Percentiles rank a stretch among this genome's conserved stretches.
Conservation (phyloP, 1,140 invertebrate genomes). For the Uloborus diversus region DNA sequence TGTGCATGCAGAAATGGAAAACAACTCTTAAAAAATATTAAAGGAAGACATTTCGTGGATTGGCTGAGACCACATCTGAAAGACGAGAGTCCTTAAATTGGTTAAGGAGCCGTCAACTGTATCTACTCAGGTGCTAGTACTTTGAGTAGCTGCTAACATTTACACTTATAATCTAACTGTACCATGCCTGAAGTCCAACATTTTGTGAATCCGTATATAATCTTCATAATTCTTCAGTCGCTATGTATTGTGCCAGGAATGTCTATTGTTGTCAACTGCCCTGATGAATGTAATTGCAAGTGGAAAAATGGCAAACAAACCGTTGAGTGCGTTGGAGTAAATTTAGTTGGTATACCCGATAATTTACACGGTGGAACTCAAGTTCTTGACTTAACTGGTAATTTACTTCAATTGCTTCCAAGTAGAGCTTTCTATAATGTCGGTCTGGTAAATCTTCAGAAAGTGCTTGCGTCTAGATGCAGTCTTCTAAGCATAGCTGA, state of each 20-base stretch:
- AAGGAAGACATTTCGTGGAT: too few relatives aligned
- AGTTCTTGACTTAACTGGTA: conserved; percentile 86
- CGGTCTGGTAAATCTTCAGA: conserved; percentile 84
- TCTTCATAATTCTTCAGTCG: background rate
- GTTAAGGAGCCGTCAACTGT: background rate
- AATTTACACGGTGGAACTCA: conserved; percentile 86
- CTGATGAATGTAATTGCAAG: conserved; percentile 81
- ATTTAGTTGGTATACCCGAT: conserved; percentile 81
- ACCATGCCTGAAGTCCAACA: conserved; percentile 34
- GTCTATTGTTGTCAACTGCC: conserved; percentile 69
- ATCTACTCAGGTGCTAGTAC: background rate
- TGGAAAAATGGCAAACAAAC: conserved; percentile 92
- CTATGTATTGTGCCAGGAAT: background rate
- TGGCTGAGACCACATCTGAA: too few relatives aligned
- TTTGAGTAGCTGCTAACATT: background rate
- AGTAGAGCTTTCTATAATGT: conserved; percentile 81
- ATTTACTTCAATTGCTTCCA: conserved; percentile 82
- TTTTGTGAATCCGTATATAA: conserved; percentile 4
- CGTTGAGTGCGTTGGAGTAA: conserved; percentile 84
- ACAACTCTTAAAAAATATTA: too few relatives aligned
- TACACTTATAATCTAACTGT: background rate
- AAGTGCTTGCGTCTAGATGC: conserved; percentile 82
- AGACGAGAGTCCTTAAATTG: background rate
- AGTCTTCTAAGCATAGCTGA: conserved; percentile 85
- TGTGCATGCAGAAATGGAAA: too few relatives aligned